Percentiles rank a stretch among this genome's conserved stretches.
phyloP scores from a whole-genome alignment of 2,113 vertebrate species.

The Protobothrops flavoviridis region DNA sequence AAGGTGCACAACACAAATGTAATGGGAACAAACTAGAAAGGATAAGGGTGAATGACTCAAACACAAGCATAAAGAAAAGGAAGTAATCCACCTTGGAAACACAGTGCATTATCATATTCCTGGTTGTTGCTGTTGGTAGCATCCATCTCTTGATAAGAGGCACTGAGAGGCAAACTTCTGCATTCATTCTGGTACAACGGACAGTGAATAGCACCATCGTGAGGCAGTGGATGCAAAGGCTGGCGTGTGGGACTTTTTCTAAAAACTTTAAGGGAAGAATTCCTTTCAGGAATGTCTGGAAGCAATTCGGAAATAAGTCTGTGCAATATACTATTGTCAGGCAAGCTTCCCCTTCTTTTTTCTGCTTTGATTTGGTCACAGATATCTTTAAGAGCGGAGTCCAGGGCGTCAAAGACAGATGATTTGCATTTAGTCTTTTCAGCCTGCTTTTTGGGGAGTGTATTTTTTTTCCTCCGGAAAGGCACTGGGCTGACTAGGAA shows the following conservation, averaged over 20 bases:
- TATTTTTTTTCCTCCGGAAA: constrained; percentile 93
- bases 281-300: constrained; percentile 92
- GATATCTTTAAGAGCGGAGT: constrained; percentile 92
- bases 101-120: constrained; percentile 77
- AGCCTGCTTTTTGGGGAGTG: constrained; percentile 78
- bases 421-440: constrained; percentile 83
- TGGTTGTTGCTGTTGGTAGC: constrained; percentile 82
- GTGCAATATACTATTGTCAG: constrained; percentile 89
- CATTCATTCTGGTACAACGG: constrained; percentile 75
- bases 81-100: constrained; percentile 87
- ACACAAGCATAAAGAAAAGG: constrained; percentile 61
- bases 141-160: constrained; percentile 86
- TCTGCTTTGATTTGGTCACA: constrained; percentile 96
- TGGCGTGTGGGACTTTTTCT: constrained; percentile 74
- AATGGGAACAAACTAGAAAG: constrained; percentile 55
- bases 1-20: constrained; percentile 20
- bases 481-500: constrained; percentile 98
- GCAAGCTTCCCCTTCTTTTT: constrained; percentile 81
- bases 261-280: constrained; percentile 86
- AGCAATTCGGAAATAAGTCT: constrained; percentile 94
- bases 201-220: constrained; percentile 75
- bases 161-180: constrained; percentile 82
- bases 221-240: constrained; percentile 76
- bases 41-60: constrained; percentile 44
- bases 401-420: constrained; percentile 90